Evolutionary conservation across 2,888 invertebrate species (phyloP), one percentile per base, ranked within the genome.

Genomic region (Caenorhabditis japonica): DNA sequence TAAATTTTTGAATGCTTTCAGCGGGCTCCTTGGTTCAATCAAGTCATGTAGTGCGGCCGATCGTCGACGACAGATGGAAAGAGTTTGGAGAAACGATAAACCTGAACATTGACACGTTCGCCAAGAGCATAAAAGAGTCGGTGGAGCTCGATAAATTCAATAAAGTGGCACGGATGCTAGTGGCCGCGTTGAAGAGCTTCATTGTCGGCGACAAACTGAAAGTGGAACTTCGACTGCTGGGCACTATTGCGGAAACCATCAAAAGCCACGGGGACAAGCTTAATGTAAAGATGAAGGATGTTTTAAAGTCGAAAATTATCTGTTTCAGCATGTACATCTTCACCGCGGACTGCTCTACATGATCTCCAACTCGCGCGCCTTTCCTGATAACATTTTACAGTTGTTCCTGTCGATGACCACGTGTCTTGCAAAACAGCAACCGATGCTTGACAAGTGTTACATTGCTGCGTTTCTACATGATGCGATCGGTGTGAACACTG

Each of bases 81-180:
- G 74, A 74, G 41, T 74, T 74, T 36, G 69, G 74, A 13, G 74
- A 74, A 3, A 58, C 58, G 5, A 69, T 74, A 3, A 64, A 62
- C 53, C 19, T 74, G 17, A 69, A 62, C 23, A 4, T 58, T 7
- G 61, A 62, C 13, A 74, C 56, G 0, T 74, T 69, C 44, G 39
- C 41, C 3, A 62, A 61, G 21, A 74, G 69, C 27, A 36, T 74
- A 1, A 46, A 62, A 10, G 74, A 74, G n/a, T 33, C 74, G 15
- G 17, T 62, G 7, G 25, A 52, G 13, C 53, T 30, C 25, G 53
- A 58, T 10, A 69, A 74, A 21, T 59, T 52, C 15, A 58, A 61
- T n/a, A 74, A 74, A 23, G 46, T 74, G 0, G 69, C 62, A 2
- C 21, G 68, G 30, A 47, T 74, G 43, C 47, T 74, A 3, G 60